Conservation (phyloP, 2,888 invertebrate genomes). For the Cheilosia scutellata region DNA sequence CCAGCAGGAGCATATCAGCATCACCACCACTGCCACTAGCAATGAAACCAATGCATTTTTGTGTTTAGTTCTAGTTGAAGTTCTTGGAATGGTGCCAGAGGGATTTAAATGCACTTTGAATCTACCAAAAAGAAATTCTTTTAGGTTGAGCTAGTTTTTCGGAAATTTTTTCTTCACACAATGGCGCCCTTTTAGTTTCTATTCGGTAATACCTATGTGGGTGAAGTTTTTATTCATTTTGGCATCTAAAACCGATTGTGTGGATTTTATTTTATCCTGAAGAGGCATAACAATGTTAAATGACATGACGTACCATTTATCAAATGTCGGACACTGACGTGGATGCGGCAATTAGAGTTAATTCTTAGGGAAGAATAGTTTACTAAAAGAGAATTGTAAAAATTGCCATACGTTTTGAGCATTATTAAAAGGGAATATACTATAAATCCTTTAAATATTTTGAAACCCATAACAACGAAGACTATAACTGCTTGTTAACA, state of each 20-base stretch:
- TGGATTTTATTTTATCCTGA: slow-evolving; percentile 31
- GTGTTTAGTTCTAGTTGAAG: slow-evolving; percentile 55
- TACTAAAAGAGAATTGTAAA: slow-evolving; percentile 6
- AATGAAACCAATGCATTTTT: slow-evolving; percentile 63
- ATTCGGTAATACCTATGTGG: slow-evolving; percentile 43
- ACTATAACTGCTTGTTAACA: no score
- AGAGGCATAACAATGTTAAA: slow-evolving; percentile 41
- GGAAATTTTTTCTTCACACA: slow-evolving; percentile 14
- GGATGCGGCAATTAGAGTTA: slow-evolving; percentile 47
- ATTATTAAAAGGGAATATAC: no score
- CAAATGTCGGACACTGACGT: slow-evolving; percentile 36
- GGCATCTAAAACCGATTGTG: slow-evolving; percentile 54
- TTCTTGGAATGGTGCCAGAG: slow-evolving; percentile 69
- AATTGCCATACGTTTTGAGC: no score
- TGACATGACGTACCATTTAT: slow-evolving; percentile 58
- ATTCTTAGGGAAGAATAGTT: background rate
- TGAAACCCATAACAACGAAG: no score
- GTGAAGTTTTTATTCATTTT: slow-evolving; percentile 59
- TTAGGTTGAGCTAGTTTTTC: slow-evolving; percentile 60
- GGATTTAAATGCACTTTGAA: slow-evolving; percentile 70
- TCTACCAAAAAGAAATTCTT: slow-evolving; percentile 60
- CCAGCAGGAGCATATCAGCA: slow-evolving; percentile 44
- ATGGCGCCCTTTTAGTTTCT: slow-evolving; percentile 6
- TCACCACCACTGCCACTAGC: slow-evolving; percentile 11
- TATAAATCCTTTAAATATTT: no score